A percentile compares a stretch with the other conserved stretches of the same genome.
Conservation (phyloP, 2,888 invertebrate species). For the Rhabditophanes sp. region DNA sequence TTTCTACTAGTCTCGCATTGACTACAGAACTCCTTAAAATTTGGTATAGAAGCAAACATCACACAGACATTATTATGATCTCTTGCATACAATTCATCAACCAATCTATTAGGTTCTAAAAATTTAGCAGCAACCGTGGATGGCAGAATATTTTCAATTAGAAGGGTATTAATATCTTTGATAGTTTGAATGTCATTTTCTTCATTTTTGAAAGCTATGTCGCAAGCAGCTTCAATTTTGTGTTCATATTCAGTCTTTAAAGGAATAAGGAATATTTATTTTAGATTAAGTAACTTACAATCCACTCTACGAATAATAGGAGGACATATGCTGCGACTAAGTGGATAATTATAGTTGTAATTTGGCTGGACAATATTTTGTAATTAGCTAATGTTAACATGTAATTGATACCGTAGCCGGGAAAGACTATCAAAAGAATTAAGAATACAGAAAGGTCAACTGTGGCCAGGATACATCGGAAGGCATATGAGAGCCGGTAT, state of each 20-base stretch:
- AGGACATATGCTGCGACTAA: conserved; percentile 32
- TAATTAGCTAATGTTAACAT: neutral
- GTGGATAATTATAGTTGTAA: conserved; percentile 34
- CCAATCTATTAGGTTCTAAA: conserved; percentile 54
- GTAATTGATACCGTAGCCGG: conserved; percentile 15
- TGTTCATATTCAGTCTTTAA: conserved; percentile 42
- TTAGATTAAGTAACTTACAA: conserved; percentile 4
- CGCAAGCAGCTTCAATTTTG: conserved; percentile 80
- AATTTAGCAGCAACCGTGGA: conserved; percentile 89
- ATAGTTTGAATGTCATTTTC: conserved; percentile 88
- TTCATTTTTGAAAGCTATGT: conserved; percentile 70
- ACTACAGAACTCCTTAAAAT: conserved; percentile 54
- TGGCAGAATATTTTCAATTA: conserved; percentile 85
- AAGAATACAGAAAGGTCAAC: conserved; percentile 33
- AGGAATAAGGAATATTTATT: conserved; percentile 1
- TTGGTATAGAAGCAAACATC: conserved; percentile 95
- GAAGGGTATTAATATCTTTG: conserved; percentile 85
- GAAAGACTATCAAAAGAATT: conserved; percentile 31
- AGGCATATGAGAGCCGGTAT: conserved; percentile 36
- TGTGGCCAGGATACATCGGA: conserved; percentile 29
- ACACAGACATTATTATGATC: conserved; percentile 80
- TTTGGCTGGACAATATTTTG: conserved; percentile 25
- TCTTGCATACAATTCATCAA: conserved; percentile 77
- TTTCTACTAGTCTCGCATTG: conserved; percentile 71
- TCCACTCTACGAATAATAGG: conserved; percentile 33